Conservation (phyloP, 2,113 vertebrate genomes). For the Hystrix cristata region DNA sequence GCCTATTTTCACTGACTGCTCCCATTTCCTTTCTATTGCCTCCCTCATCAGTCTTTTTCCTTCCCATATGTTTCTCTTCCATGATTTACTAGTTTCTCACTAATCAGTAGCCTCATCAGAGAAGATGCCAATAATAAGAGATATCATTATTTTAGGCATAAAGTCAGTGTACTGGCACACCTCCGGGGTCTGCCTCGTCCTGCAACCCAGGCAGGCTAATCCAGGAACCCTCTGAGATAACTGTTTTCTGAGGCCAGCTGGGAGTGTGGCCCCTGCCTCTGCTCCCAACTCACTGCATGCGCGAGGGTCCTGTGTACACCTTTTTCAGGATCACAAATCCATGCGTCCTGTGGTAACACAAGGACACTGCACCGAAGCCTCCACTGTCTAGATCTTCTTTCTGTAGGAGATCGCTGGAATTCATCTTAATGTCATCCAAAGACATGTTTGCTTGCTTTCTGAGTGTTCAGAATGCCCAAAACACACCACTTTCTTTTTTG, state of each 20-base stretch:
- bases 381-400: conserved; percentile 91
- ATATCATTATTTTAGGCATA: background rate
- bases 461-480: conserved; percentile 53
- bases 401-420: conserved; percentile 90
- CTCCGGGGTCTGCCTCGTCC: background rate
- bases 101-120: background rate
- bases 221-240: background rate
- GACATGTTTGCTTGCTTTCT: conserved; percentile 84
- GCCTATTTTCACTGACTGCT: background rate
- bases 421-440: conserved; percentile 91
- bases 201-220: rapidly evolving
- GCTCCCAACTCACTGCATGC: conserved; percentile 91
- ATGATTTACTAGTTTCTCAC: background rate
- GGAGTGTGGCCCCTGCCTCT: background rate
- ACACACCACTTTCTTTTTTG: background rate
- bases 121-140: background rate
- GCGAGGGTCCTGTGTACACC: conserved; percentile 93
- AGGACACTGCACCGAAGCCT: conserved; percentile 94
- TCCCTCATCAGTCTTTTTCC: background rate
- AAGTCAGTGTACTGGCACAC: background rate
- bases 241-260: background rate
- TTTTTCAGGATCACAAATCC: conserved; percentile 96
- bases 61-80: background rate
- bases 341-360: conserved; percentile 93
- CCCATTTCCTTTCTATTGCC: too few relatives aligned